Conservation (phyloP, 2,797 vertebrate genomes). For the Sylvilagus floridanus region DNA sequence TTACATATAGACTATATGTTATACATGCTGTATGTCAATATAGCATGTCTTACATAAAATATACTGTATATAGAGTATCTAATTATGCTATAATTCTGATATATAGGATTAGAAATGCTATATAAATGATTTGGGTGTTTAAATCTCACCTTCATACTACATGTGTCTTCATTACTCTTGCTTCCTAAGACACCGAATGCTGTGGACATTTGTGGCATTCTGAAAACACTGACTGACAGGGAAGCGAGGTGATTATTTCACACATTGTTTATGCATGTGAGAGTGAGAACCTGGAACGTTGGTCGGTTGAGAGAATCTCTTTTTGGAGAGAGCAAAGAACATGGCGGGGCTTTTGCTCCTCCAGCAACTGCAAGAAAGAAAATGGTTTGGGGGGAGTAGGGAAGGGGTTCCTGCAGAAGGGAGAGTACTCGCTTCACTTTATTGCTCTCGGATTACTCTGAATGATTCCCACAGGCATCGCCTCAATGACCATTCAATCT, state of each 20-base stretch:
- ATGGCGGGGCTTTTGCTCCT: not conserved
- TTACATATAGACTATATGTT: no score
- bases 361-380: not conserved
- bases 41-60: no score
- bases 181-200: not conserved
- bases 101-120: no score
- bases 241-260: not conserved
- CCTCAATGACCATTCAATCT: slow-evolving; percentile 63
- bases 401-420: not conserved
- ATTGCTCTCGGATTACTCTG: slow-evolving; percentile 34
- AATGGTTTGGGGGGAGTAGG: not conserved
- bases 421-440: not conserved
- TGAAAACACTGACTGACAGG: not conserved
- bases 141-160: not conserved
- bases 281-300: slow-evolving; percentile 2
- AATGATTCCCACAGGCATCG: slow-evolving; percentile 66
- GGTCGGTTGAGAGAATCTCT: not conserved
- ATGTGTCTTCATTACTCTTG: not conserved
- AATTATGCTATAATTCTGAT: no score
- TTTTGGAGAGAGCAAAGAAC: not conserved
- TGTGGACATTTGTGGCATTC: not conserved
- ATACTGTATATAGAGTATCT: no score
- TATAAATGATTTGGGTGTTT: slow-evolving; percentile 4
- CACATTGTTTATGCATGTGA: not conserved
- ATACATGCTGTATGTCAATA: no score